Conservation (phyloP, 2,888 invertebrate genomes). For the Teinopalpus imperialis region DNA sequence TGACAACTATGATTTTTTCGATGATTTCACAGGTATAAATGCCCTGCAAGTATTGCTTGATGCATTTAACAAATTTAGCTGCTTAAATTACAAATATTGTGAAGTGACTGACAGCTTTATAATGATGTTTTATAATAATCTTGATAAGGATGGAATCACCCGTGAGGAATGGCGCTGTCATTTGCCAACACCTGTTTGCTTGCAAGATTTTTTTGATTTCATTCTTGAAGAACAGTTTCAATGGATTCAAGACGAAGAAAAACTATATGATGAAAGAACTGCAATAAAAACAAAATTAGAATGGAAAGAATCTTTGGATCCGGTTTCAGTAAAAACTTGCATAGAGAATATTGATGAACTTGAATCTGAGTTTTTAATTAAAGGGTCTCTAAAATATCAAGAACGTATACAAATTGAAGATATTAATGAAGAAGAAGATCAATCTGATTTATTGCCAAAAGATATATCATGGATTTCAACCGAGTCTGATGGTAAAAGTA, state of each 20-base stretch:
- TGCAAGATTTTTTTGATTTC: constrained; percentile 80
- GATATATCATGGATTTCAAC: constrained; percentile 38
- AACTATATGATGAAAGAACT: constrained; percentile 51
- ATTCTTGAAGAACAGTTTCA: constrained; percentile 70
- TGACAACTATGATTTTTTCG: constrained; percentile 67
- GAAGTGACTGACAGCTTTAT: constrained; percentile 66
- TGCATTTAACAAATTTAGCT: constrained; percentile 64
- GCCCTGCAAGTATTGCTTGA: constrained; percentile 61
- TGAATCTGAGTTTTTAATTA: constrained; percentile 59
- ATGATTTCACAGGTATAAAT: constrained; percentile 56
- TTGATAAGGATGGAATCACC: constrained; percentile 60
- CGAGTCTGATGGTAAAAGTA: constrained; percentile 46
- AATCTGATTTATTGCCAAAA: constrained; percentile 37
- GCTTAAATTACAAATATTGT: constrained; percentile 72
- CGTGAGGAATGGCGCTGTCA: constrained; percentile 71
- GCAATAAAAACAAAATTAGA: constrained; percentile 43
- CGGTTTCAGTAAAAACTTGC: constrained; percentile 17
- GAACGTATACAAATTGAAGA: constrained; percentile 44
- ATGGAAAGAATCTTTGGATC: constrained; percentile 37
- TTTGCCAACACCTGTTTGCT: constrained; percentile 72
- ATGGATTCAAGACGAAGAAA: constrained; percentile 72
- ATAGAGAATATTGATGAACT: constrained; percentile 39
- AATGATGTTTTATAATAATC: constrained; percentile 70
- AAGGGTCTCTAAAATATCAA: constrained; percentile 68
- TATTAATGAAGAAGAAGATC: constrained; percentile 29